These are phyloP conservation scores for Octomys mimax DNA, from an alignment of 2,797 vertebrate genomes.

Conservation along the genomic window DNA sequence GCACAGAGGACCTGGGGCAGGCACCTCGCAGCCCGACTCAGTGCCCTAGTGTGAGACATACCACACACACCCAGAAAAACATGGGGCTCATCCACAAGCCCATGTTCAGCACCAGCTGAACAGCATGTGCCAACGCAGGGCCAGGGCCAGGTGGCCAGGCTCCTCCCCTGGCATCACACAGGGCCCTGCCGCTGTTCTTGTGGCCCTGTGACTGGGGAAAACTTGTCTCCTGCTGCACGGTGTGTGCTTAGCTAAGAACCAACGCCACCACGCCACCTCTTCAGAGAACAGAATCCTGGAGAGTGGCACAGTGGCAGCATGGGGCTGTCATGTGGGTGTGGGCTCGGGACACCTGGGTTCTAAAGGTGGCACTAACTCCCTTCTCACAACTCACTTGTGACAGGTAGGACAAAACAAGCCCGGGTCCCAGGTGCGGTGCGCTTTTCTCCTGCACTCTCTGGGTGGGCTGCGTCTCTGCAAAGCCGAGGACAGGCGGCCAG, in stretches of 20 bases:
- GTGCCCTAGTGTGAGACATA: neutral
- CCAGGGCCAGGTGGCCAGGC: neutral
- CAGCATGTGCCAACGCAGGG: neutral
- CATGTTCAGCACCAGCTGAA: neutral
- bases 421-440: neutral
- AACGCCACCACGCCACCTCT: too few species aligned
- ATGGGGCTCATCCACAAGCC: neutral
- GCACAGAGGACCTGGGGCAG: fast-evolving
- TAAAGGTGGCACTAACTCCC: neutral
- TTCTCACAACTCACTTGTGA: fast-evolving
- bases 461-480: neutral
- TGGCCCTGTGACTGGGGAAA: neutral
- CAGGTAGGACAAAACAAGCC: neutral
- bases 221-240: neutral
- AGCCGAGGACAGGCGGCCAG: neutral
- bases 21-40: fast-evolving
- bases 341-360: neutral
- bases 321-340: too few species aligned
- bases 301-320: neutral
- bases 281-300: too few species aligned
- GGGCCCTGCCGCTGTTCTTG: neutral
- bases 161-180: neutral
- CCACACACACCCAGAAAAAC: neutral
- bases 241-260: neutral
- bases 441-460: neutral